Evolutionary conservation across 2,113 vertebrate genomes (phyloP).

Genomic region (Diphyllodes magnificus): DNA sequence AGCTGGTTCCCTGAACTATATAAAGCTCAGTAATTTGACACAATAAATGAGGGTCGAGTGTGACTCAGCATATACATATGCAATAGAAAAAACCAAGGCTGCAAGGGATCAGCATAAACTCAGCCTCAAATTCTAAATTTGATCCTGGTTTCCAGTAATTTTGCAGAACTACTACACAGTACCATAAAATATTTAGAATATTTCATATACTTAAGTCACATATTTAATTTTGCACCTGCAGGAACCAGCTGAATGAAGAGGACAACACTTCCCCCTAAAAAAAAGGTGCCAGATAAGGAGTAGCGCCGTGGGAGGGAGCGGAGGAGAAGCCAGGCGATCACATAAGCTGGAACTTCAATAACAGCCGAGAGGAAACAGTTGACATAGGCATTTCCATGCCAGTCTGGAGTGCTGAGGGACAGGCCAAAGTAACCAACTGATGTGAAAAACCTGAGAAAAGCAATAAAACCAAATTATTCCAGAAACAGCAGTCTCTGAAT

Average conservation of each 20-base stretch:
- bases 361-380: constrained; percentile 89
- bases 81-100: neutral
- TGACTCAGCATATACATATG: neutral
- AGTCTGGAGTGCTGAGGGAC: constrained; percentile 86
- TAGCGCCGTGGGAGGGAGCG: constrained; percentile 76
- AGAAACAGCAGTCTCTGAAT: neutral
- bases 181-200: neutral
- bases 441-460: constrained; percentile 78
- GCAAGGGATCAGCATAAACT: neutral
- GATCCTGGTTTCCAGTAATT: neutral
- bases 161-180: neutral
- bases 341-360: constrained; percentile 88
- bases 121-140: neutral
- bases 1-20: neutral
- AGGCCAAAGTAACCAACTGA: constrained; percentile 85
- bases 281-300: constrained; percentile 72
- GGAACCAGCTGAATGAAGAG: constrained; percentile 84
- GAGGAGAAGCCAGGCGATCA: constrained; percentile 84
- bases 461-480: neutral
- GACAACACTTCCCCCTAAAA: constrained; percentile 78
- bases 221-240: constrained; percentile 64
- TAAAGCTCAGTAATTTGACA: constrained; percentile 31
- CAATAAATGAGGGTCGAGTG: neutral
- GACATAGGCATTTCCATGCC: constrained; percentile 81
- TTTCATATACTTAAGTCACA: neutral